Evolutionary conservation across 2,797 vertebrate genomes (phyloP).

Genomic region (Gastrophryne carolinensis): DNA sequence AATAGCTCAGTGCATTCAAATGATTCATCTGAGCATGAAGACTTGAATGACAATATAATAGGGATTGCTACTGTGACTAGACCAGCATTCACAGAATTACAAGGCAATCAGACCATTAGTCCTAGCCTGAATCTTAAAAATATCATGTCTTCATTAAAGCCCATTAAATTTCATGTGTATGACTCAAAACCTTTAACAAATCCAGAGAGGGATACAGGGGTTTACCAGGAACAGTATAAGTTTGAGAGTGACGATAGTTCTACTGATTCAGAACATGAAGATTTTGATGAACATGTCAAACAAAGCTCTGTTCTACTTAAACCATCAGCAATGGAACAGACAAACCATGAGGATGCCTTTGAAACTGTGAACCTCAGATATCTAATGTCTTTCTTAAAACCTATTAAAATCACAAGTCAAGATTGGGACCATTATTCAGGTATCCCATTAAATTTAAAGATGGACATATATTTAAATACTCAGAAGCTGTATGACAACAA

Average conservation of each 20-base stretch:
- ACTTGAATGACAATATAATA: neutral
- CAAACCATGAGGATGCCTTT: neutral
- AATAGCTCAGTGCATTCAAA: slow-evolving; percentile 43
- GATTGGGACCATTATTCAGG: neutral
- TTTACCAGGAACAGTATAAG: neutral
- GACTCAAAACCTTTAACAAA: neutral
- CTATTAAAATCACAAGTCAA: neutral
- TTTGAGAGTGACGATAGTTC: slow-evolving; percentile 30
- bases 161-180: neutral
- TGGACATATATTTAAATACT: neutral
- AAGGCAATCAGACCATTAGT: neutral
- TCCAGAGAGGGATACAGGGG: neutral
- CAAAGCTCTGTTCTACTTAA: neutral
- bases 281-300: slow-evolving; percentile 37
- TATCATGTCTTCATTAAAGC: neutral
- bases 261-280: slow-evolving; percentile 48
- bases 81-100: neutral
- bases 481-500: neutral
- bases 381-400: neutral
- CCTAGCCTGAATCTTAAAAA: slow-evolving; percentile 1
- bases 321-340: neutral
- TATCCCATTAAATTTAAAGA: neutral
- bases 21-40: slow-evolving; percentile 10
- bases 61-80: neutral
- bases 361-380: neutral